Evolutionary conservation across 1,140 invertebrate genomes (phyloP).

Genomic region (Platorchestia sp.): DNA sequence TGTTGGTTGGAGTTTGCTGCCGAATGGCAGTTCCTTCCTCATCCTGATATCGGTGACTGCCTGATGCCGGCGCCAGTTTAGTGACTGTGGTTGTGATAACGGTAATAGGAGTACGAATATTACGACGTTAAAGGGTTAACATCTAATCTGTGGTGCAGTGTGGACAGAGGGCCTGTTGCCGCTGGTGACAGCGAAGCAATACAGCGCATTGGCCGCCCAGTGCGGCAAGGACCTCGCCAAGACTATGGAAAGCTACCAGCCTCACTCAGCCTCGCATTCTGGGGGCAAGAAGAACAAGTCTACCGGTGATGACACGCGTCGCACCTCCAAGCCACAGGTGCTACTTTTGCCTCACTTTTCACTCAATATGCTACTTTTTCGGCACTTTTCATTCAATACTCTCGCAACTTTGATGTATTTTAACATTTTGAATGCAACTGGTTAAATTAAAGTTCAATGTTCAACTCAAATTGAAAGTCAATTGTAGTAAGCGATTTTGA

Average conservation of each 20-base stretch:
- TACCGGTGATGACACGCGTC: background rate
- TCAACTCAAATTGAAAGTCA: background rate
- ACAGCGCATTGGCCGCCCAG: background rate
- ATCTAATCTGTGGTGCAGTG: background rate
- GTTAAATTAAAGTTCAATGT: background rate
- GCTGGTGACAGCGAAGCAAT: constrained; percentile 27
- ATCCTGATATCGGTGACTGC: no score
- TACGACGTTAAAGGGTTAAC: no score
- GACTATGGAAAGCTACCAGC: background rate
- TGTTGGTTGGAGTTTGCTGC: no score
- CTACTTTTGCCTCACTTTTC: background rate
- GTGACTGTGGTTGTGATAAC: no score
- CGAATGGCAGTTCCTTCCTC: no score
- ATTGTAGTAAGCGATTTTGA: no score
- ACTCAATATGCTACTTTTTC: no score
- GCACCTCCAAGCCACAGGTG: background rate
- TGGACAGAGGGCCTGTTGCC: constrained; percentile 42
- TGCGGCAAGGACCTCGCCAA: constrained; percentile 28
- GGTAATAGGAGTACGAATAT: no score
- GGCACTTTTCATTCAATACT: background rate
- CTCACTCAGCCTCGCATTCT: background rate
- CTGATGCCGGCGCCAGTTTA: no score
- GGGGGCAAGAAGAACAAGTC: background rate
- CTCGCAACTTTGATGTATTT: background rate
- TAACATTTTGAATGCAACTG: background rate